Conservation (phyloP, 2,113 vertebrate species). For the Meriones unguiculatus region DNA sequence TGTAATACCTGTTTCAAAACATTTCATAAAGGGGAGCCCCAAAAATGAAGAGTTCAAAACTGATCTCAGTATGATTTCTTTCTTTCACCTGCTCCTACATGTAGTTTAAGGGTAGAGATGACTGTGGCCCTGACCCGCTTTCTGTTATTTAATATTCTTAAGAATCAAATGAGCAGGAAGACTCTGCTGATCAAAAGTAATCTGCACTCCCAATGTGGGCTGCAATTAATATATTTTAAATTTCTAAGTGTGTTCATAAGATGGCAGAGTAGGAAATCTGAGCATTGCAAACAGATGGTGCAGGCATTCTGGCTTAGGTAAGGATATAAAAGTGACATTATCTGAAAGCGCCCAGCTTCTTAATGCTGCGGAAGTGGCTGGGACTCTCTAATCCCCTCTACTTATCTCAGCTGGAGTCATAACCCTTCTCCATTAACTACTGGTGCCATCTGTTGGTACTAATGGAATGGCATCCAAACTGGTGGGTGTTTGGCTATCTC, state of each 20-base stretch:
- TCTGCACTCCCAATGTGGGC: not conserved
- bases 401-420: not conserved
- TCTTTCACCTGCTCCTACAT: not conserved
- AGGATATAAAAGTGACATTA: not conserved
- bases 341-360: not conserved
- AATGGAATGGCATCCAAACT: not conserved
- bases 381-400: not conserved
- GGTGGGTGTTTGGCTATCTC: not conserved
- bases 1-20: not conserved
- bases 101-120: not conserved
- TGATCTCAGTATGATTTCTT: not conserved
- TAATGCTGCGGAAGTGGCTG: not conserved
- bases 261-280: not conserved
- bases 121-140: not conserved
- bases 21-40: too few species aligned
- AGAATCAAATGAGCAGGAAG: not conserved
- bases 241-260: not conserved
- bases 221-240: slow-evolving; percentile 37
- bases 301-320: slow-evolving; percentile 10
- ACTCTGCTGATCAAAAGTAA: not conserved
- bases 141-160: not conserved
- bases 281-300: slow-evolving; percentile 36
- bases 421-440: slow-evolving; percentile 36
- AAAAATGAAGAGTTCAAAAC: not conserved
- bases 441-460: slow-evolving; percentile 66